A percentile compares a stretch with the other conserved stretches of the same genome.
Evolutionary conservation across 2,113 vertebrate species (phyloP).

Genomic region (Sander vitreus): DNA sequence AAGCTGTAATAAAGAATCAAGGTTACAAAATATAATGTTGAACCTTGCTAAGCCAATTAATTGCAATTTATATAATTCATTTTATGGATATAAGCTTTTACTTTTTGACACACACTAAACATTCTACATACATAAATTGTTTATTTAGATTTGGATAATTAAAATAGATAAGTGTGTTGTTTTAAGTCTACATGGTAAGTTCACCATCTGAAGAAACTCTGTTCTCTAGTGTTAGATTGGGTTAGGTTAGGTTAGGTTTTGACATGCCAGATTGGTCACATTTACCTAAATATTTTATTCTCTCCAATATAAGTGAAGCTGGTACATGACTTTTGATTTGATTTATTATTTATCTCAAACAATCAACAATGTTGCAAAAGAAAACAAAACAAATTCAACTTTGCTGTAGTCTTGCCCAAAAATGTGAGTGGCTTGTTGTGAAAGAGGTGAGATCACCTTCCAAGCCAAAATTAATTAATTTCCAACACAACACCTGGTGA

Average conservation of each 20-base stretch:
- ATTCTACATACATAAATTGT: no score
- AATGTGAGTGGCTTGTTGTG: constrained; percentile 50
- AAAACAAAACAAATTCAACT: not conserved
- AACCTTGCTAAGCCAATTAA: not conserved
- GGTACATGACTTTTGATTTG: not conserved
- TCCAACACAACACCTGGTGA: constrained; percentile 72
- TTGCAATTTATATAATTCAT: not conserved
- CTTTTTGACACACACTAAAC: not conserved
- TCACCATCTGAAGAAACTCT: not conserved
- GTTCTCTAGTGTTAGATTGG: not conserved
- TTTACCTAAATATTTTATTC: not conserved
- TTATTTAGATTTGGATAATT: not conserved
- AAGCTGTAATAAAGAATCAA: not conserved
- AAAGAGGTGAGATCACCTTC: constrained; percentile 6
- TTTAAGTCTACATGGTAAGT: not conserved
- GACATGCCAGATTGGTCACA: not conserved
- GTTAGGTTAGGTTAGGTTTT: not conserved
- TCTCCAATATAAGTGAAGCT: not conserved
- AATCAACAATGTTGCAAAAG: no score
- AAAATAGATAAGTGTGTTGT: not conserved
- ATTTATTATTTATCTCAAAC: no score
- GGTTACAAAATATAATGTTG: no score
- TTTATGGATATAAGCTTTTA: not conserved
- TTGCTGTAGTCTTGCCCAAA: constrained; percentile 41
- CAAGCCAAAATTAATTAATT: constrained; percentile 65